These are phyloP conservation scores for Pseudococcus longispinus DNA, from an alignment of 2,888 invertebrate genomes.

Conservation along the genomic window DNA sequence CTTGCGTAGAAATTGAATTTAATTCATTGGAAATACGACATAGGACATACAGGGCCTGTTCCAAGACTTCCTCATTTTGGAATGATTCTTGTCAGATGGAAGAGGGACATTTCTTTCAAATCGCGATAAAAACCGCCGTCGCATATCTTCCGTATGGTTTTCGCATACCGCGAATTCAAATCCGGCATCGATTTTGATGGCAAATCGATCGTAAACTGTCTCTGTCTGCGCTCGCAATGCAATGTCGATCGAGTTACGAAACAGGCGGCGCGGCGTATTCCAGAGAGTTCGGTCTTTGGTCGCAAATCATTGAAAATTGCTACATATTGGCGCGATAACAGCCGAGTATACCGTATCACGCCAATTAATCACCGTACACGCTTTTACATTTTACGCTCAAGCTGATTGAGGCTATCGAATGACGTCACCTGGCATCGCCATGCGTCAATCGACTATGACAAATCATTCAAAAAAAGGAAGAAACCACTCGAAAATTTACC, in stretches of 20 bases:
- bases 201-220: background rate
- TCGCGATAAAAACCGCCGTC: background rate
- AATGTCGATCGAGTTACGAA: background rate
- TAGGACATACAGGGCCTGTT: too few relatives aligned
- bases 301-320: slow-evolving; percentile 21
- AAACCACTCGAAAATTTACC: slow-evolving; percentile 19
- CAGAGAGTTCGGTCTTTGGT: background rate
- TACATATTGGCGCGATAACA: background rate
- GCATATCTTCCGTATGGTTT: background rate
- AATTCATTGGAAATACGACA: too few relatives aligned
- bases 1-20: too few relatives aligned
- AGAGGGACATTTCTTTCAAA: background rate
- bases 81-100: background rate
- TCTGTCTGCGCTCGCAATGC: background rate
- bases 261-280: background rate
- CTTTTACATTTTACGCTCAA: slow-evolving; percentile 22
- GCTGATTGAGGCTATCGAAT: slow-evolving; percentile 10
- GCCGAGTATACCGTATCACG: background rate
- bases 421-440: background rate
- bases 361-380: slow-evolving; percentile 19
- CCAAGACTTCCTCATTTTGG: too few relatives aligned
- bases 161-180: background rate
- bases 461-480: slow-evolving; percentile 4
- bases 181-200: background rate
- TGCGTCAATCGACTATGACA: slow-evolving; percentile 14